phyloP scores from a whole-genome alignment of 2,888 invertebrate genomes.

The Xanthorhoe designata region DNA sequence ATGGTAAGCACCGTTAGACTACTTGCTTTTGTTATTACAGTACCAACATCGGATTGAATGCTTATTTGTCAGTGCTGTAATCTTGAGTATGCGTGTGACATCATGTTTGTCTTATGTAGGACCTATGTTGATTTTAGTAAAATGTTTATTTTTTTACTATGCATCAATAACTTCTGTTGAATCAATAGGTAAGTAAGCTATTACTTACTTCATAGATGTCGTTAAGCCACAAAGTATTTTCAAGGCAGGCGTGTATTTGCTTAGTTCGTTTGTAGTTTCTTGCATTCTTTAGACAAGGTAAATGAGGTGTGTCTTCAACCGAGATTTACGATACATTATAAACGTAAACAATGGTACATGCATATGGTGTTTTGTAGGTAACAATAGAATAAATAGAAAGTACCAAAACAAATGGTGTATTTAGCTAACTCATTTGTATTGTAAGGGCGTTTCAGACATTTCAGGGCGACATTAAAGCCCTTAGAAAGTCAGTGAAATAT shows the following conservation, averaged over 20 bases:
- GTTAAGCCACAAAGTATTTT: conserved; percentile 11
- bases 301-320: conserved; percentile 20
- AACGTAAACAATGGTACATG: conserved; percentile 8
- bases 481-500: too few relatives aligned
- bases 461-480: too few relatives aligned
- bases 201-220: neutral
- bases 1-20: conserved; percentile 60
- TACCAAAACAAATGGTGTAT: too few relatives aligned
- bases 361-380: neutral
- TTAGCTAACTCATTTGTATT: too few relatives aligned
- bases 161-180: neutral
- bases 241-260: conserved; percentile 12
- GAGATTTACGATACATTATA: conserved; percentile 24
- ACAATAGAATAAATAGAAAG: neutral
- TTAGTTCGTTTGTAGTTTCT: neutral
- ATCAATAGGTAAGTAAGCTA: neutral
- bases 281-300: conserved; percentile 7
- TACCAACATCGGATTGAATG: conserved; percentile 31
- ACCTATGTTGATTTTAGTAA: conserved; percentile 6
- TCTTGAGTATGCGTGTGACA: conserved; percentile 28
- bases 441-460: too few relatives aligned
- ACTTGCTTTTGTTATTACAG: conserved; percentile 54
- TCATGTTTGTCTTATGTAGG: conserved; percentile 15
- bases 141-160: neutral
- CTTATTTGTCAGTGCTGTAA: conserved; percentile 25